phyloP scores from a whole-genome alignment of 2,888 invertebrate species.

The Drosophila kuntzei region DNA sequence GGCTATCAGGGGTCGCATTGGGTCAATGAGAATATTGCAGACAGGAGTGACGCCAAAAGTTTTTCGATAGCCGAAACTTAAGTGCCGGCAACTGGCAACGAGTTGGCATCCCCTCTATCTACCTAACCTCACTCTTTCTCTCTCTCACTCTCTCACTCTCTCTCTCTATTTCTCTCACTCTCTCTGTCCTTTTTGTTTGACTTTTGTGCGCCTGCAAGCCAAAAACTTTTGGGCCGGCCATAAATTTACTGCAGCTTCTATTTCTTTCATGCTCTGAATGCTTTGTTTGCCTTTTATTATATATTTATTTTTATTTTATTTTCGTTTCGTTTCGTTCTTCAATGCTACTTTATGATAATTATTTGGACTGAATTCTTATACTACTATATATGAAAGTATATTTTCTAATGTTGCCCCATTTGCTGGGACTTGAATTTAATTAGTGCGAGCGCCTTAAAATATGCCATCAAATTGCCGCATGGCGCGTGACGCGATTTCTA shows the following conservation, averaged over 20 bases:
- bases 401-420: slow-evolving; percentile 10
- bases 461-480: slow-evolving; percentile 34
- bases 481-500: slow-evolving; percentile 46
- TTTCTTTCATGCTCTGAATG: slow-evolving; percentile 54
- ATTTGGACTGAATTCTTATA: slow-evolving; percentile 29
- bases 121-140: slow-evolving; percentile 10
- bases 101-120: too few relatives aligned
- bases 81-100: slow-evolving; percentile 59
- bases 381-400: slow-evolving; percentile 3
- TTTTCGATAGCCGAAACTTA: slow-evolving; percentile 67
- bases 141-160: slow-evolving; percentile 4
- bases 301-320: slow-evolving; percentile 15
- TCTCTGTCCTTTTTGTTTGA: slow-evolving; percentile 43
- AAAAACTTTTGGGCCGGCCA: slow-evolving; percentile 57
- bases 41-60: slow-evolving; percentile 63
- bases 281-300: slow-evolving; percentile 30
- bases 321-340: slow-evolving; percentile 11
- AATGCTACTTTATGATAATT: slow-evolving; percentile 57
- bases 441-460: slow-evolving; percentile 44
- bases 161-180: not conserved
- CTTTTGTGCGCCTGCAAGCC: slow-evolving; percentile 58
- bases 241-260: slow-evolving; percentile 64
- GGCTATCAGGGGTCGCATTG: slow-evolving; percentile 43
- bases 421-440: slow-evolving; percentile 48
- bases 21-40: slow-evolving; percentile 60